Evolutionary conservation across 2,888 invertebrate species (phyloP).

Genomic region (Erynnis tages): DNA sequence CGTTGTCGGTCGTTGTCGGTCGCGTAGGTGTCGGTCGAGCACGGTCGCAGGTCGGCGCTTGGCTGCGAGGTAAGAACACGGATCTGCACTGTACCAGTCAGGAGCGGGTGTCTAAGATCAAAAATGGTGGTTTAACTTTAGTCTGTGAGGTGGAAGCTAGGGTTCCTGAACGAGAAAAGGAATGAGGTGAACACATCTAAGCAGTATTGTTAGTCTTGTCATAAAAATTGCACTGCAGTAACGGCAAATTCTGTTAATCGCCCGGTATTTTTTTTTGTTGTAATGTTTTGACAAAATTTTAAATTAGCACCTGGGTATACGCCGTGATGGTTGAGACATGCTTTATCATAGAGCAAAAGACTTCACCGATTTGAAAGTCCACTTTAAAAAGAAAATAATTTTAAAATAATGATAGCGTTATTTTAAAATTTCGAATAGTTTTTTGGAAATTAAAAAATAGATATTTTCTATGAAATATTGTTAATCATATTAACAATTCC

Average conservation of each 20-base stretch:
- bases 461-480: too few relatives aligned
- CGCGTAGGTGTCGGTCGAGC: background rate
- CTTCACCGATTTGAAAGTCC: background rate
- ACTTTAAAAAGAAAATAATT: background rate
- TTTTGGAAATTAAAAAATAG: too few relatives aligned
- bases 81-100: too few relatives aligned
- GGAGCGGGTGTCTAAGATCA: too few relatives aligned
- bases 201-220: too few relatives aligned
- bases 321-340: constrained; percentile 29
- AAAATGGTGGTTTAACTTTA: too few relatives aligned
- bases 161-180: too few relatives aligned
- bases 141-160: too few relatives aligned
- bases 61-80: too few relatives aligned
- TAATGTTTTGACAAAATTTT: background rate
- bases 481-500: too few relatives aligned
- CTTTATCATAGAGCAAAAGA: constrained; percentile 7
- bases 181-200: too few relatives aligned
- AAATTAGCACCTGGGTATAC: constrained; percentile 24
- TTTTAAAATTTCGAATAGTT: background rate
- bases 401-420: background rate
- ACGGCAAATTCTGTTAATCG: constrained; percentile 34
- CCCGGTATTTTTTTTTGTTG: constrained; percentile 28
- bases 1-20: background rate
- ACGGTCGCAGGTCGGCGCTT: too few relatives aligned
- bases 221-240: background rate